Evolutionary conservation across 2,888 invertebrate genomes (phyloP).

Genomic region (Acleris sparsana): DNA sequence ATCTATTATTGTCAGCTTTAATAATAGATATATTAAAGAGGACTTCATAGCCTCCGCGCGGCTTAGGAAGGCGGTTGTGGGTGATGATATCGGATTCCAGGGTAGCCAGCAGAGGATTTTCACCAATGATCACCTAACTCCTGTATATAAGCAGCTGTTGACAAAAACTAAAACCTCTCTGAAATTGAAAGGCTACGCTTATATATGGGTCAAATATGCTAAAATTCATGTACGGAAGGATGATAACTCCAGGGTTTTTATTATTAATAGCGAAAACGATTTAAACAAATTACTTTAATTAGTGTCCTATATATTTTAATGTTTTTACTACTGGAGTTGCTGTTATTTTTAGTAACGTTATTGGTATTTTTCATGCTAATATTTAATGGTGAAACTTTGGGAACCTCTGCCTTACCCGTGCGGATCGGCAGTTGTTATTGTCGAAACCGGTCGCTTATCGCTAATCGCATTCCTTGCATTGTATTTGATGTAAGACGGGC

Average conservation of each 20-base stretch:
- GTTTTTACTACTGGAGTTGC: too few relatives aligned
- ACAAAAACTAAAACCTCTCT: background rate
- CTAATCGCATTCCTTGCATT: too few relatives aligned
- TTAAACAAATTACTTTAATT: constrained; percentile 18
- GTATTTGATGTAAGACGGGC: too few relatives aligned
- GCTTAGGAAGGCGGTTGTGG: background rate
- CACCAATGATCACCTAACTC: constrained; percentile 13
- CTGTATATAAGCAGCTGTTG: background rate
- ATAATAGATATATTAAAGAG: constrained; percentile 12
- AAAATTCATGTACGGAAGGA: constrained; percentile 13
- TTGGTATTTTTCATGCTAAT: too few relatives aligned
- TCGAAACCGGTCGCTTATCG: too few relatives aligned
- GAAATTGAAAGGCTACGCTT: background rate
- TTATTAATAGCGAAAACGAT: constrained; percentile 4
- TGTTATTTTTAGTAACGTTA: too few relatives aligned
- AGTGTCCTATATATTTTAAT: too few relatives aligned
- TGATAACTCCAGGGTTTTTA: background rate
- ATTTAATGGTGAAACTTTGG: too few relatives aligned
- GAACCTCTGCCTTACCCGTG: too few relatives aligned
- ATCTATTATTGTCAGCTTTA: background rate
- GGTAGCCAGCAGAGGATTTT: background rate
- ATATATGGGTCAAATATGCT: constrained; percentile 1
- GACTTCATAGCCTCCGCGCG: constrained; percentile 7
- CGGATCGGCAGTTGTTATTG: too few relatives aligned
- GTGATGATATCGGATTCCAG: constrained; percentile 2